Evolutionary conservation across 2,113 vertebrate species (phyloP).

Genomic region (Crotalus tigris): DNA sequence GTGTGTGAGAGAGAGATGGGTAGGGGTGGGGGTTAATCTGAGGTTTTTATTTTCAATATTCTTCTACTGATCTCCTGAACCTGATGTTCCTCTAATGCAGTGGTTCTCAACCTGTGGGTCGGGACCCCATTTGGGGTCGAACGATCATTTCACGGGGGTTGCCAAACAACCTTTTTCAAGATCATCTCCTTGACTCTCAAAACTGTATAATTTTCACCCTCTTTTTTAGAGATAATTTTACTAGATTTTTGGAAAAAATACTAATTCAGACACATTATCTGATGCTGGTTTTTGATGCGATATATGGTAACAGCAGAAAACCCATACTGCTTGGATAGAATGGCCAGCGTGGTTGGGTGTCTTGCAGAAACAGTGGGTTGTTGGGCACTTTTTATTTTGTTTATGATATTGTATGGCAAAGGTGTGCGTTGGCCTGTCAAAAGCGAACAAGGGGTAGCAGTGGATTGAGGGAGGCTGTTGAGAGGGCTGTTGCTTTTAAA

Average conservation of each 20-base stretch:
- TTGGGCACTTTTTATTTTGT: not conserved
- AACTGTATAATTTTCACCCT: not conserved
- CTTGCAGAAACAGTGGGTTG: not conserved
- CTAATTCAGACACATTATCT: not conserved
- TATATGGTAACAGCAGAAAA: not conserved
- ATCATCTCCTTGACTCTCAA: not conserved
- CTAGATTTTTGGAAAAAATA: not conserved
- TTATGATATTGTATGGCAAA: not conserved
- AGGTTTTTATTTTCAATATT: not conserved
- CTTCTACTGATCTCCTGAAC: not conserved
- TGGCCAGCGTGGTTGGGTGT: not conserved
- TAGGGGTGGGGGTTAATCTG: not conserved
- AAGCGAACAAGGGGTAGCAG: not conserved
- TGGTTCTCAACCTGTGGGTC: too few species aligned
- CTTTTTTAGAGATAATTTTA: not conserved
- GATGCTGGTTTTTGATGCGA: not conserved
- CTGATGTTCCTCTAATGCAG: not conserved
- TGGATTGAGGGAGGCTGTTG: not conserved
- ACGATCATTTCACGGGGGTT: too few species aligned
- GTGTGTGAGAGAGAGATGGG: not conserved
- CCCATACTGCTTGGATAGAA: not conserved
- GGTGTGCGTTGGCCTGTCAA: not conserved
- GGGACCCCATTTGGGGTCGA: too few species aligned
- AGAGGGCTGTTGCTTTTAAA: not conserved
- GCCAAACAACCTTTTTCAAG: not conserved